Evolutionary conservation across 1,140 invertebrate species (phyloP).

Genomic region (Eciton burchellii): DNA sequence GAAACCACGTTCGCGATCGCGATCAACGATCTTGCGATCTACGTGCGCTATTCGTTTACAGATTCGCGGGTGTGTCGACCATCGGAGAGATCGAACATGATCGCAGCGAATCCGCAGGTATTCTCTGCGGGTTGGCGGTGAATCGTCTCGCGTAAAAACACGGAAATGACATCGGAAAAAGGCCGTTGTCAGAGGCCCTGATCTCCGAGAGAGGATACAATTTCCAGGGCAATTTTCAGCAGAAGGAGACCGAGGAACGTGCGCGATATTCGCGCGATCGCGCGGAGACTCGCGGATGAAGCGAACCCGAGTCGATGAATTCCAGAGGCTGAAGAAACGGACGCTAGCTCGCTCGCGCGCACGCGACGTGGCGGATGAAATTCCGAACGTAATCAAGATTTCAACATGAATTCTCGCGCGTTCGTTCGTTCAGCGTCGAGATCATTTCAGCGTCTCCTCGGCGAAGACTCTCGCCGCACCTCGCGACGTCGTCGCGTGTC

Average conservation of each 20-base stretch:
- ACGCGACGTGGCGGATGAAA: too few species aligned
- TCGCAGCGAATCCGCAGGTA: not conserved
- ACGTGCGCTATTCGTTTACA: constrained; percentile 52
- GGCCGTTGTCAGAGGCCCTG: not conserved
- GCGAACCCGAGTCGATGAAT: too few species aligned
- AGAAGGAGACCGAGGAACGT: too few species aligned
- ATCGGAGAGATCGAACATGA: constrained; percentile 1
- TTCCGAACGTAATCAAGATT: too few species aligned
- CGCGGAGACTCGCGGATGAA: too few species aligned
- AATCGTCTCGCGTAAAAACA: not conserved
- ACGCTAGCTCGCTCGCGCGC: too few species aligned
- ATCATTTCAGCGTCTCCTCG: constrained; percentile 16
- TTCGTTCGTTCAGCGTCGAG: not conserved
- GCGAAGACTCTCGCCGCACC: not conserved
- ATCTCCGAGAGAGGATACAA: too few species aligned
- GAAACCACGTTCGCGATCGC: constrained; percentile 63
- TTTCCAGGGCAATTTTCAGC: not conserved
- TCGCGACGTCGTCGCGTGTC: not conserved
- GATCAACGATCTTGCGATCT: constrained; percentile 64
- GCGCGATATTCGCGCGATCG: too few species aligned
- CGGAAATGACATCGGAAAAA: not conserved
- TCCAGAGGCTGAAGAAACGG: too few species aligned
- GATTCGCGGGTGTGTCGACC: constrained; percentile 33
- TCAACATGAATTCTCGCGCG: too few species aligned
- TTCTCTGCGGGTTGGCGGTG: not conserved